These are phyloP conservation scores for Pseudolaguvia tuberculata DNA, from an alignment of 2,113 vertebrate genomes.

Conservation along the genomic window DNA sequence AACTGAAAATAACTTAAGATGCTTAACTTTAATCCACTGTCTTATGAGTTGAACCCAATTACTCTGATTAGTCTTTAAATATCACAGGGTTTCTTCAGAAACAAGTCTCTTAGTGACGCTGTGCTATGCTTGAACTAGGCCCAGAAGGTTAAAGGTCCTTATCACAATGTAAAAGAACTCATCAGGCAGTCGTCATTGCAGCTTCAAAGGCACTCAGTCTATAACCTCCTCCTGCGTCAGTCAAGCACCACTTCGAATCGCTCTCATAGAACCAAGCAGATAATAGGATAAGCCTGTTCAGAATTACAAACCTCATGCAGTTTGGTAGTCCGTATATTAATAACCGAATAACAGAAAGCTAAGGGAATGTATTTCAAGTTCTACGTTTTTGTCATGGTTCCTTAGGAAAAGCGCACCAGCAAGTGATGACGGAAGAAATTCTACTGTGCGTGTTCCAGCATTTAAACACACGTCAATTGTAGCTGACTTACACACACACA, in stretches of 20 bases:
- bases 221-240: conserved; percentile 39
- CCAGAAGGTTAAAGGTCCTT: conserved; percentile 62
- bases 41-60: conserved; percentile 10
- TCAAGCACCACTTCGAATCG: conserved; percentile 56
- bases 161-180: conserved; percentile 38
- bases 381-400: background rate
- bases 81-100: conserved; percentile 45
- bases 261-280: conserved; percentile 61
- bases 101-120: conserved; percentile 54
- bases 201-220: conserved; percentile 44
- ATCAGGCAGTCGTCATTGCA: conserved; percentile 27
- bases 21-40: conserved; percentile 8
- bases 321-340: background rate
- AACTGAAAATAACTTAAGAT: too few species aligned
- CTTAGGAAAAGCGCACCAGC: background rate
- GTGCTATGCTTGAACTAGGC: conserved; percentile 62
- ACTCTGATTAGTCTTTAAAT: conserved; percentile 26
- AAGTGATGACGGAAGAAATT: conserved; percentile 38
- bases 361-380: background rate
- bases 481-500: background rate
- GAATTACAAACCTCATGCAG: background rate
- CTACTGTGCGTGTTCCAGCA: conserved; percentile 15
- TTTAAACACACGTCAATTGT: conserved; percentile 14
- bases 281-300: conserved; percentile 41
- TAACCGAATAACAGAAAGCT: background rate